Evolutionary conservation across 1,140 invertebrate species (phyloP).

Genomic region (Drosophila littoralis): DNA sequence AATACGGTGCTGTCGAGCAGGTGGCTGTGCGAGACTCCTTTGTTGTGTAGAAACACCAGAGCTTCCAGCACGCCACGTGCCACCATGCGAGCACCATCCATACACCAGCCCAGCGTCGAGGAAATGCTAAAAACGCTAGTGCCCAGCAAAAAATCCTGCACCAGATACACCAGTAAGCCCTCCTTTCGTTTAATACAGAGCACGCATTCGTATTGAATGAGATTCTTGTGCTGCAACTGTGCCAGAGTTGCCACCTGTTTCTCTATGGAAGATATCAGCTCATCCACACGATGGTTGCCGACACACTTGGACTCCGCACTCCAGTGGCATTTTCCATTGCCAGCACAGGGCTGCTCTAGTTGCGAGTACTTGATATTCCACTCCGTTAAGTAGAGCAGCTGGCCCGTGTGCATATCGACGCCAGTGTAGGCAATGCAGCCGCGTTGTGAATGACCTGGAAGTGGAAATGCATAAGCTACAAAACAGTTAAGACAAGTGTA

Average conservation of each 20-base stretch:
- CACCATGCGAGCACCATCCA: conserved; percentile 84
- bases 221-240: conserved; percentile 89
- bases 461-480: neutral
- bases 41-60: conserved; percentile 90
- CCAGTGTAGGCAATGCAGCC: conserved; percentile 89
- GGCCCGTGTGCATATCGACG: conserved; percentile 88
- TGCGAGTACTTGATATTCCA: conserved; percentile 87
- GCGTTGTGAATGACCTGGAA: conserved; percentile 87
- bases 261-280: conserved; percentile 87
- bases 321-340: conserved; percentile 75
- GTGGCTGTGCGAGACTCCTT: conserved; percentile 92
- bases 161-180: conserved; percentile 86
- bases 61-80: conserved; percentile 88
- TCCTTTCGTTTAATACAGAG: conserved; percentile 87
- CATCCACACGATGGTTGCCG: conserved; percentile 77
- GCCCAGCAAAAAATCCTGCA: conserved; percentile 89
- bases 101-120: conserved; percentile 78
- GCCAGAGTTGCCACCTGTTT: conserved; percentile 89
- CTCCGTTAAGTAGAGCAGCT: conserved; percentile 89
- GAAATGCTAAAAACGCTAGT: conserved; percentile 78
- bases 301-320: conserved; percentile 63
- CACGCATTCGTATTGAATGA: conserved; percentile 90
- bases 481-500: no score
- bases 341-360: conserved; percentile 68
- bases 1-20: conserved; percentile 88